Percentiles rank a stretch among this genome's conserved stretches.
These are phyloP conservation scores for Callopanchax toddi DNA, from an alignment of 2,113 vertebrate genomes.

Conservation along the genomic window DNA sequence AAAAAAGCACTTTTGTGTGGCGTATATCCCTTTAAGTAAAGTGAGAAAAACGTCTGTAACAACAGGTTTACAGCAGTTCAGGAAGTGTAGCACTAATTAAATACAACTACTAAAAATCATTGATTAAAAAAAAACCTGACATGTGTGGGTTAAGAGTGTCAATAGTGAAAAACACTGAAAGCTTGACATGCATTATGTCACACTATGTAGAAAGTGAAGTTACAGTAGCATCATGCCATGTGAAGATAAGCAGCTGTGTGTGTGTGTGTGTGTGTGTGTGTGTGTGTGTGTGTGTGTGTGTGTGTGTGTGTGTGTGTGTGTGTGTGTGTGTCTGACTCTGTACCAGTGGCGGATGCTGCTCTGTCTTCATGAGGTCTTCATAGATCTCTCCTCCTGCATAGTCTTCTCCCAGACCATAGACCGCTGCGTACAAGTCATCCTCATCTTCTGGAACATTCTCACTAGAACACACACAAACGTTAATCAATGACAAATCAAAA, in stretches of 20 bases:
- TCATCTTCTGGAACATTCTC: constrained; percentile 84
- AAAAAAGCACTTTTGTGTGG: too few relatives aligned
- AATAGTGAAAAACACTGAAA: too few relatives aligned
- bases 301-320: constrained; percentile 1
- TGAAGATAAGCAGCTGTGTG: background rate
- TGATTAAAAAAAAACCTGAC: too few relatives aligned
- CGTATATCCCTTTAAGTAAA: too few relatives aligned
- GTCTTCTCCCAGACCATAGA: constrained; percentile 83
- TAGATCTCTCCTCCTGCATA: constrained; percentile 88
- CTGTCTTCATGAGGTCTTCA: constrained; percentile 93
- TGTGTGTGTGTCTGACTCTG: constrained; percentile 28
- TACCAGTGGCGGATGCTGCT: constrained; percentile 83
- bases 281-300: background rate
- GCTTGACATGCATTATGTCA: background rate
- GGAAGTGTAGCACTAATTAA: too few relatives aligned
- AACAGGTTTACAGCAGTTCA: too few relatives aligned
- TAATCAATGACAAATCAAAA: too few relatives aligned
- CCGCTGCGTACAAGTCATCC: constrained; percentile 88
- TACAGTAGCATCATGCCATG: background rate
- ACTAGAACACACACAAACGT: constrained; percentile 64
- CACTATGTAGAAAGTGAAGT: too few relatives aligned
- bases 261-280: background rate
- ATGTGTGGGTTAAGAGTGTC: too few relatives aligned
- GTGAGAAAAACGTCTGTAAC: too few relatives aligned
- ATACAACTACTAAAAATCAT: too few relatives aligned